These are phyloP conservation scores for Ammospiza nelsoni DNA, from an alignment of 2,113 vertebrate genomes.

Conservation along the genomic window DNA sequence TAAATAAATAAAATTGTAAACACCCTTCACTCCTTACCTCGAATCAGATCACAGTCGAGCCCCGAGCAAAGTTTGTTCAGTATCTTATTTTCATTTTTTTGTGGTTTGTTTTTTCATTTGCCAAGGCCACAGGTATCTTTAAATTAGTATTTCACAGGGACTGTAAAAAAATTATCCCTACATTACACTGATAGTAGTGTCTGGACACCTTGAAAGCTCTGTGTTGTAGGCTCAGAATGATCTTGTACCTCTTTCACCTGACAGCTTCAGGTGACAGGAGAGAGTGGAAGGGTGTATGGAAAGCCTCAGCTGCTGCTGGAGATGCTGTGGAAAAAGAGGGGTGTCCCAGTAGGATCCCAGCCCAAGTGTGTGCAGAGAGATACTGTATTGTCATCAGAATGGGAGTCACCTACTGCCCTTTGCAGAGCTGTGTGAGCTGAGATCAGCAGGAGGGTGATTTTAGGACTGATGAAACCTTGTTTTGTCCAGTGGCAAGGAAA, in stretches of 20 bases:
- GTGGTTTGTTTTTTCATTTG: not conserved
- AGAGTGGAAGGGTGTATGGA: not conserved
- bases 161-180: not conserved
- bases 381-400: accelerated
- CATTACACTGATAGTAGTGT: not conserved
- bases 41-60: not conserved
- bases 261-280: not conserved
- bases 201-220: not conserved
- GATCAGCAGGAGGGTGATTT: not conserved
- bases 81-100: not conserved
- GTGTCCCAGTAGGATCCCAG: not conserved
- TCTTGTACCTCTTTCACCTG: not conserved
- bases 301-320: not conserved
- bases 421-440: not conserved
- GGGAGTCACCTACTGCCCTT: not conserved
- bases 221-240: not conserved
- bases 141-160: not conserved
- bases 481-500: not conserved
- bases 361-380: not conserved
- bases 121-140: not conserved
- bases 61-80: not conserved
- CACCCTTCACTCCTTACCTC: not conserved
- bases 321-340: not conserved
- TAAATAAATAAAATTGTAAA: not conserved
- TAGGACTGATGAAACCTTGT: not conserved